Base-by-base conservation (phyloP, 2,113 vertebrate species). In the Mastomys natalensis region DNA sequence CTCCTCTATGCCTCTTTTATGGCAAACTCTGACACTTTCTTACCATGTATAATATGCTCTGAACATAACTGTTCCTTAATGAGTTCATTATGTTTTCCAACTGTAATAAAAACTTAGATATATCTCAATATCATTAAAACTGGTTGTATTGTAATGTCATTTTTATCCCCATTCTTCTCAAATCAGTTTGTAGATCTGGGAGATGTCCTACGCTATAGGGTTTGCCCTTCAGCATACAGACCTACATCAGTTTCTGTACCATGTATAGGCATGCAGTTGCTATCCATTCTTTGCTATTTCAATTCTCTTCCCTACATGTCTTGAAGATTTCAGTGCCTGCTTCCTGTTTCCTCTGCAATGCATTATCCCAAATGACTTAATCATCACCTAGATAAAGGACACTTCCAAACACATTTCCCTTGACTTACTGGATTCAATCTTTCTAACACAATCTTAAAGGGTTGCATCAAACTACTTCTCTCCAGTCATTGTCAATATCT, bases 381-480 rank as follows among this genome's bases (percentile, higher is more conserved):
- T 51, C 45, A 72, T 6, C 3, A 34, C 9, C 1, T 40, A 34
- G 66, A 6, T 82, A 87, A 91, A 51, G 5, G 3, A 60, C 40
- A 40, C 26, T 87, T 62, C 43, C 60, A 31, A 92, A 82, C 17
- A 24, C 37, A 7, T 77, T 58, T n/a, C 21, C 93, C 29, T 91
- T 31, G 43, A 70, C 85, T 85, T 89, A 40, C 77, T 82, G 13
- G 86, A 78, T 31, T 93, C 19, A 24, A 64, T 21, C 51, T n/a
- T 21, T 73, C 9, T 31, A 77, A 48, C 51, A 3, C 16, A 31
- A 17, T 58, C 17, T 89, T 89, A 8, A 7, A 26, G 16, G n/a
- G 13, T 2, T 62, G 3, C 0, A 70, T 16, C 3, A n/a, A 48
- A 29, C 13, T 10, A 43, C 16, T 51, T 0, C 53, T 10, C 31